Base-by-base conservation (phyloP, 2,888 invertebrate genomes). In the Xanthorhoe designata region DNA sequence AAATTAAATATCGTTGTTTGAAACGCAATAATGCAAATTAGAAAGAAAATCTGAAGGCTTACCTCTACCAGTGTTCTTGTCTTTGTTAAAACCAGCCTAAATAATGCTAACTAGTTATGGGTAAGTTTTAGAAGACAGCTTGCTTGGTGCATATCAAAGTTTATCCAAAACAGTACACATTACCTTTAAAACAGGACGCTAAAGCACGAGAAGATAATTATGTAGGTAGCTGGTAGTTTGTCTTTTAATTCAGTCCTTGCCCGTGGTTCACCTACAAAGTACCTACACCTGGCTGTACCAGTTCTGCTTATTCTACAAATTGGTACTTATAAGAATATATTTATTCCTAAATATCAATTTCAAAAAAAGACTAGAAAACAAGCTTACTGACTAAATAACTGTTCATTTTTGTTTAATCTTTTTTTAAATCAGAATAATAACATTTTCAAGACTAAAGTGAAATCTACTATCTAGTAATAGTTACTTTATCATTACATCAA, bases 381-480 rank as follows among this genome's bases (percentile, higher is more conserved):
- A 79, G 73, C 82, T 83, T 83, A 86, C 69, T 76, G 9, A 84
- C 84, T 84, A 84, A 82, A 82, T 83, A 85, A 83, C 79, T 79
- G 67, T 68, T 72, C n/a, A n/a, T 62, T 70, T 63, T 61, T 58
- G 15, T 54, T 29, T 24, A 17, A 10, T 49, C 17, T 47, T 45
- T 61, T 65, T 57, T 61, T 3, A 15, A 29, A 54, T 61, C 47
- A 24, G 13, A 54, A 49, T 38, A 59, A 35, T 63, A 47, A 29
- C 49, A 59, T 50, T 54, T 29, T 15, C 29, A 9, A 56, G 29
- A 19, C 45, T 45, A 51, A 38, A 59, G 8, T 13, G 50, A 50
- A 50, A 3, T 24, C 1, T 32, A 50, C 19, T 50, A 50, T 2
- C 49, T 49, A 18, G 7, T 18, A 18, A 17, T 17, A 50, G 7